Base-by-base conservation (phyloP, 2,797 vertebrate genomes). In the Miichthys miiuy region DNA sequence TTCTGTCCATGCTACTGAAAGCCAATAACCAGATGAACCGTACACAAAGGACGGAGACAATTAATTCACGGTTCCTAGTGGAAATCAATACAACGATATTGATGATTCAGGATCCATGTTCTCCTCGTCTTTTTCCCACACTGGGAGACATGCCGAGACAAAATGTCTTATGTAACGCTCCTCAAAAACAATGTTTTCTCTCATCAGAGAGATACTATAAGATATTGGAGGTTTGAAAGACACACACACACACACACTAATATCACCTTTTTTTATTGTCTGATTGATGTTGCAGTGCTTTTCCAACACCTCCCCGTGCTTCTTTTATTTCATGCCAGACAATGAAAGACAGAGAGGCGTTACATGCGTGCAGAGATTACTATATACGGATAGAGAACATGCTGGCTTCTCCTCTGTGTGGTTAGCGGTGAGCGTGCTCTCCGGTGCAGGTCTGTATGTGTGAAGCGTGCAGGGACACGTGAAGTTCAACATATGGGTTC, bases 1-100 rank as follows among this genome's bases (percentile, higher is more conserved):
- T 68, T 80, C 84, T 83, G 73, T 85, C 79, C 79, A 1, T 61
- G 79, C 68, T 61, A 6, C 81, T 85, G 79, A 82, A 79, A 87
- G 60, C 81, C 82, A 83, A 82, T 75, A 79, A 75, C 25, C 62
- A 68, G 54, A 77, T 55, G 56, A 82, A 69, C 67, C 25, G 69
- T 9, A 25, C 76, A 38, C 50, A 56, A 72, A 72, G 77, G 38
- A 72, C 8, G n/a, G 69, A 76, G 50, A 62, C 71, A 69, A 74
- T 61, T 52, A 68, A 60, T 77, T 68, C 30, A 70, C 0, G 44
- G 25, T 23, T 71, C 18, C 21, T 50, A 2, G 34, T 42, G 46
- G 25, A 61, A 75, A n/a, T 87, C 80, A 65, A 85, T 76, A 47
- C 1, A 0, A 25, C 5, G 12, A 2, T 44, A 83, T 68, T 0